Conservation (phyloP, 2,113 vertebrate genomes). For the Sigmodon hispidus region DNA sequence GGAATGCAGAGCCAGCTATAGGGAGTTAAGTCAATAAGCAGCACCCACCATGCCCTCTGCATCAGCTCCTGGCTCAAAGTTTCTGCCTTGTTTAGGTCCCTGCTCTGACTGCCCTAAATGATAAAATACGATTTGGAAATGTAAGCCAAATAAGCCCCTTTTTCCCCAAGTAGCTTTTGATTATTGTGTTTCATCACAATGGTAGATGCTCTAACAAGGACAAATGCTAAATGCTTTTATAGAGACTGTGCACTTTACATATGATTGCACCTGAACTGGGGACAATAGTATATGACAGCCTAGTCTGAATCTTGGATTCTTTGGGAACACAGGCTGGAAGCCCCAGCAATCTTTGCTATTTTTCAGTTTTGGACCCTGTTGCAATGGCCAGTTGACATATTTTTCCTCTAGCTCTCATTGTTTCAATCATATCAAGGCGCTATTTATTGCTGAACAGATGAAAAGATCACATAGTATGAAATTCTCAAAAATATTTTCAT, state of each 20-base stretch:
- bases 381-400: neutral
- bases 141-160: neutral
- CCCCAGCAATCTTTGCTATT: neutral
- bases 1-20: neutral
- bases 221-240: constrained; percentile 27
- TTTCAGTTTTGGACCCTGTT: neutral
- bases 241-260: constrained; percentile 52
- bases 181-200: neutral
- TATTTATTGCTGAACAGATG: neutral
- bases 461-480: neutral
- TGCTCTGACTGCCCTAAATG: neutral
- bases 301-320: neutral
- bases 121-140: neutral
- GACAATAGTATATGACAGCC: neutral
- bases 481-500: neutral
- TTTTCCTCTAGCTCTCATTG: neutral
- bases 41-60: neutral
- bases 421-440: neutral
- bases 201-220: no score
- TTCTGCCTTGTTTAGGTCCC: no score
- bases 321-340: neutral
- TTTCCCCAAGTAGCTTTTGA: neutral
- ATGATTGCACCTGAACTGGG: constrained; percentile 6
- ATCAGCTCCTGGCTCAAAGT: neutral
- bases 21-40: neutral